These are phyloP conservation scores for Goniozus legneri DNA, from an alignment of 1,140 invertebrate genomes.

Conservation along the genomic window DNA sequence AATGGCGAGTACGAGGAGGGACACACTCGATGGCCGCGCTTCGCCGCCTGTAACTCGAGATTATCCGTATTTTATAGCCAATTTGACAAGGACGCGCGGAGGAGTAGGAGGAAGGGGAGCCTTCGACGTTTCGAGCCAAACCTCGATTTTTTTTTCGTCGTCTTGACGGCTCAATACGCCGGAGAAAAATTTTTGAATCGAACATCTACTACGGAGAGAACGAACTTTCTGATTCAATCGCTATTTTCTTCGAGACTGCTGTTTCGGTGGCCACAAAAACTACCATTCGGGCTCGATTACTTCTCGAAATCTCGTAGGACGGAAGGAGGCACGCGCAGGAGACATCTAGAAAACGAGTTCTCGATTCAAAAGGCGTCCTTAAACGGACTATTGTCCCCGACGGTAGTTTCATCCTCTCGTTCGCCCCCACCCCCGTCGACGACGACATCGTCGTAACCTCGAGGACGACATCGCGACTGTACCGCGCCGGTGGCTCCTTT, in stretches of 20 bases:
- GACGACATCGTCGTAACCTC: conserved; percentile 20
- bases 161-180: conserved; percentile 1
- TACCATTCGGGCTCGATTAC: too few species aligned
- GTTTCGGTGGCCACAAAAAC: too few species aligned
- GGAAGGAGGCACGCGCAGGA: too few species aligned
- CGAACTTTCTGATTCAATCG: too few species aligned
- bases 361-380: conserved; percentile 27
- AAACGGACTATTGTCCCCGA: conserved; percentile 11
- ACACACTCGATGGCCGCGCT: conserved; percentile 23
- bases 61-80: conserved; percentile 41
- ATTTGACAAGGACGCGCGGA: conserved; percentile 48
- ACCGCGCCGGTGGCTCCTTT: conserved; percentile 1
- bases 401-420: conserved; percentile 3
- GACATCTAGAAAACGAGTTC: conserved; percentile 21
- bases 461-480: conserved; percentile 3
- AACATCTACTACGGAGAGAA: too few species aligned
- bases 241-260: too few species aligned
- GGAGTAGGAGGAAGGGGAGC: too few species aligned
- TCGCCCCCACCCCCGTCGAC: conserved; percentile 7
- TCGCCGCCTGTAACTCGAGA: conserved; percentile 38
- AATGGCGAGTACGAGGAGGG: conserved; percentile 11
- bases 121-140: too few species aligned
- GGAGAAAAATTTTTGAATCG: conserved; percentile 14
- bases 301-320: too few species aligned
- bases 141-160: too few species aligned